A percentile compares a stretch with the other conserved stretches of the same genome.
phyloP scores from a whole-genome alignment of 2,113 vertebrate species.

The Orthonyx spaldingii region DNA sequence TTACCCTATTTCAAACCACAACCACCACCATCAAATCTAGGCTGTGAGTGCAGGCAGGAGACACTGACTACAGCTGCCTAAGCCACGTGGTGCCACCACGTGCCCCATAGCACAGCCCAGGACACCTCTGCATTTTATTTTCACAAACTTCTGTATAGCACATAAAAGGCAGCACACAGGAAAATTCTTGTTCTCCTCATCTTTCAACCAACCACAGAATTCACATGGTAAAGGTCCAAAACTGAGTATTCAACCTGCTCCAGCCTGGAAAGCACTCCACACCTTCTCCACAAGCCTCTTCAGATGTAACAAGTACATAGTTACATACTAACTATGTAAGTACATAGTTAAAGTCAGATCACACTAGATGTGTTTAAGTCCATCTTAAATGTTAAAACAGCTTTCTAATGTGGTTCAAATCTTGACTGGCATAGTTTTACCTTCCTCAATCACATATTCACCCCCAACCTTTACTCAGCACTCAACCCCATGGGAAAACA shows the following conservation, averaged over 20 bases:
- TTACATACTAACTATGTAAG: no score
- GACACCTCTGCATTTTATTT: background rate
- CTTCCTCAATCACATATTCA: background rate
- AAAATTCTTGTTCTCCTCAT: background rate
- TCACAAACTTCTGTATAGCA: background rate
- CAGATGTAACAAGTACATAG: background rate
- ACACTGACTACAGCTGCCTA: fast-evolving
- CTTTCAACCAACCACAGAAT: background rate
- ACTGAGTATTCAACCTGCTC: background rate
- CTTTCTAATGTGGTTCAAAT: background rate
- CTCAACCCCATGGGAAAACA: background rate
- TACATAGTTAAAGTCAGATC: background rate
- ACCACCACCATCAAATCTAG: background rate
- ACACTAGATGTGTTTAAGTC: background rate
- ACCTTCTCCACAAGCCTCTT: background rate
- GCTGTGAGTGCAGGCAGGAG: background rate
- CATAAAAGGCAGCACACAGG: background rate
- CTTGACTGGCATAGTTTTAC: background rate
- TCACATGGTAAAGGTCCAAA: background rate
- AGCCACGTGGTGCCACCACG: background rate
- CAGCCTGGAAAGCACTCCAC: background rate
- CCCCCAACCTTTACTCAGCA: background rate
- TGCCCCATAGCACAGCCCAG: background rate
- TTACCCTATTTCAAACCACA: background rate
- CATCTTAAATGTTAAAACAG: background rate